phyloP scores from a whole-genome alignment of 2,797 vertebrate genomes.

The Momotus momota region DNA sequence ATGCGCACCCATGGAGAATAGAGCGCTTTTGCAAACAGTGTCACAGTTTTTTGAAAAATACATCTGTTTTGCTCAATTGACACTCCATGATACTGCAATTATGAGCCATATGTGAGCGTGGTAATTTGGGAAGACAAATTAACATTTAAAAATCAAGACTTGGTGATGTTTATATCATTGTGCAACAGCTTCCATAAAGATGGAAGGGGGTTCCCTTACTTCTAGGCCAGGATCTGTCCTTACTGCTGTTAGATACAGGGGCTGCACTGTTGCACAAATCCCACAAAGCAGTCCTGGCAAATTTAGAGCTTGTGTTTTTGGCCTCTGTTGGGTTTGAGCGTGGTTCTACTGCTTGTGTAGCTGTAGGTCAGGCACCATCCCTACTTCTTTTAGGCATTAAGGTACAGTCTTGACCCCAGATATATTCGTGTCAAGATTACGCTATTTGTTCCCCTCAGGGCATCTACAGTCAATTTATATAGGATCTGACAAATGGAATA shows the following conservation, averaged over 20 bases:
- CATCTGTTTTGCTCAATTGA: conserved; percentile 75
- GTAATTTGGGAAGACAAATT: conserved; percentile 68
- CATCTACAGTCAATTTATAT: neutral
- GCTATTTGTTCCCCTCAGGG: neutral
- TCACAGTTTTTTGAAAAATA: conserved; percentile 68
- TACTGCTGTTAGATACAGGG: neutral
- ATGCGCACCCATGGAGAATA: conserved; percentile 70
- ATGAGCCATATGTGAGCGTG: conserved; percentile 64
- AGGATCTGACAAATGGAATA: neutral
- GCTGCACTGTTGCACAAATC: neutral
- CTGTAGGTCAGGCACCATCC: neutral
- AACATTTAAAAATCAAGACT: conserved; percentile 64
- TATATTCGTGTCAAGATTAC: neutral
- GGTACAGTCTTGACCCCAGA: neutral
- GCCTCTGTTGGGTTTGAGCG: neutral
- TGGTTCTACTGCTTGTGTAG: neutral
- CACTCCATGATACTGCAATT: conserved; percentile 72
- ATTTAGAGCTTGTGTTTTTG: neutral
- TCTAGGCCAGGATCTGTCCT: neutral
- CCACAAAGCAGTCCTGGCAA: neutral
- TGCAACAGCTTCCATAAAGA: neutral
- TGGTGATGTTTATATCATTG: conserved; percentile 49
- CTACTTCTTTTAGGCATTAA: neutral
- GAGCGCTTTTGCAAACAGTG: conserved; percentile 68
- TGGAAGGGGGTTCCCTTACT: neutral